Percentiles rank a stretch among this genome's conserved stretches.
phyloP scores from a whole-genome alignment of 2,797 vertebrate species.

The Crypturellus tataupa region DNA sequence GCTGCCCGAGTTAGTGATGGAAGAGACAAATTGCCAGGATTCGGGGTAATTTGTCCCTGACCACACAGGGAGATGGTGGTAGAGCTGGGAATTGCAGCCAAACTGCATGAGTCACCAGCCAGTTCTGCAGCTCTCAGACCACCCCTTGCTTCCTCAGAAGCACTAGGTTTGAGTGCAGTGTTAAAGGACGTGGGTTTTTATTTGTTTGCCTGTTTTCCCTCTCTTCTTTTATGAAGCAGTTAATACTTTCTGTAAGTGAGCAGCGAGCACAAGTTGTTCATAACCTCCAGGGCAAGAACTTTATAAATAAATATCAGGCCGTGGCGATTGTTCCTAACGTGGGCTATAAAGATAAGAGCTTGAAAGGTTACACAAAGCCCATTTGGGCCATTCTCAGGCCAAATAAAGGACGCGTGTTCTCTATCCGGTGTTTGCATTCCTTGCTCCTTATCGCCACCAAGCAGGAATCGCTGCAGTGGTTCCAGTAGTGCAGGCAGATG shows the following conservation, averaged over 20 bases:
- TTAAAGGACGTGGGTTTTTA: neutral
- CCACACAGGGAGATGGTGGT: neutral
- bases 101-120: neutral
- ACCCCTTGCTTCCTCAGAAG: too few relatives aligned
- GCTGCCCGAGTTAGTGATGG: neutral
- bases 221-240: neutral
- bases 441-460: neutral
- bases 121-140: neutral
- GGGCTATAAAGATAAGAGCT: constrained; percentile 49
- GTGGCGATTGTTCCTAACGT: neutral
- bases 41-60: too few relatives aligned
- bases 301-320: neutral
- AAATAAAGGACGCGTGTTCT: neutral
- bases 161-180: neutral
- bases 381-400: neutral
- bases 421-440: neutral
- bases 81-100: neutral
- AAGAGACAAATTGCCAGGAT: neutral
- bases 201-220: too few relatives aligned
- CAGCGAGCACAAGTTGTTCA: too few relatives aligned
- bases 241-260: neutral
- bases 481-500: neutral
- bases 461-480: neutral
- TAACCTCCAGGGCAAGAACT: neutral
- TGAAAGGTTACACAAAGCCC: neutral